These are phyloP conservation scores for Rhegmatorhina hoffmannsi DNA, from an alignment of 2,113 vertebrate genomes.

Conservation along the genomic window DNA sequence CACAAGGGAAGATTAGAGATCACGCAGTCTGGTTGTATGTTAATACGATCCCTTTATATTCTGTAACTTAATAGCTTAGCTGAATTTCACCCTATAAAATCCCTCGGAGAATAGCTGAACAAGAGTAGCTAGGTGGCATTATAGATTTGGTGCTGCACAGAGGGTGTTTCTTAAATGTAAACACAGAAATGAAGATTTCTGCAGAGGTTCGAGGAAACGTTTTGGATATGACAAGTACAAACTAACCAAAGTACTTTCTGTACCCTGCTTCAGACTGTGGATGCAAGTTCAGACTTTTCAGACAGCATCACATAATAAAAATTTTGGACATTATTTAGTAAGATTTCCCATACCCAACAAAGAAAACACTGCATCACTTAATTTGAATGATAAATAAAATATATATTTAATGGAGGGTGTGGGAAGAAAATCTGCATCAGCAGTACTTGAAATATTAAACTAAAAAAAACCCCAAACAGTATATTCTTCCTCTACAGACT, in stretches of 20 bases:
- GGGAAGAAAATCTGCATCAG: background rate
- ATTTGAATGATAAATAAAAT: background rate
- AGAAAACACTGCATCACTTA: background rate
- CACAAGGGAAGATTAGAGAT: background rate
- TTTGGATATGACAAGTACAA: background rate
- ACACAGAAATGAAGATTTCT: background rate
- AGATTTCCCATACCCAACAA: background rate
- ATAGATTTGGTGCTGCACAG: background rate
- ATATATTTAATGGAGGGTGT: background rate
- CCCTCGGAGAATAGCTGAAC: background rate
- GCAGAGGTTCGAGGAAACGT: background rate
- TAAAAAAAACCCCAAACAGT: background rate
- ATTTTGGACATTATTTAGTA: background rate
- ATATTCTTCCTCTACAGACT: background rate
- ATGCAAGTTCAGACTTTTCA: background rate
- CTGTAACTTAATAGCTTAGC: background rate
- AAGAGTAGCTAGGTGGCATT: background rate
- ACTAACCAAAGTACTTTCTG: background rate
- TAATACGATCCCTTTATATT: background rate
- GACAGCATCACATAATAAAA: background rate
- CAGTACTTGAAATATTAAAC: background rate
- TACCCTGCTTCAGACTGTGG: background rate
- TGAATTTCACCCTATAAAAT: conserved; percentile 13
- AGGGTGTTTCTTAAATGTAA: background rate
- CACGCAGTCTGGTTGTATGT: background rate